phyloP scores from a whole-genome alignment of 2,888 invertebrate species.

The Eueremaeus valkanovi region DNA sequence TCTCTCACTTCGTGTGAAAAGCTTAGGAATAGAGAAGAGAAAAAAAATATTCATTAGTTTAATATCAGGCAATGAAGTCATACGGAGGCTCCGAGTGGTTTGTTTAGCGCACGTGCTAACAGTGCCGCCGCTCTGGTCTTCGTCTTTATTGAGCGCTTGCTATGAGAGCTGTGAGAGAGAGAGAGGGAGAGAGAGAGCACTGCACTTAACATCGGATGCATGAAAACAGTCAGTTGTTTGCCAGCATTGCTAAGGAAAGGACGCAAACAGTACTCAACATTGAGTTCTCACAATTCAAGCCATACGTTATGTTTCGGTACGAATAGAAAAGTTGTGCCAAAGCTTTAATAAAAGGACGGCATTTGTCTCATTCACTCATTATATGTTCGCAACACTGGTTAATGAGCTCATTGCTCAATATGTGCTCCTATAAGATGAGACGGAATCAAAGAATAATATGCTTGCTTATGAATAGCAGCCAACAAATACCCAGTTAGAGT shows the following conservation, averaged over 20 bases:
- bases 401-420: too few species aligned
- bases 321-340: neutral
- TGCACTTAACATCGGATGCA: constrained; percentile 30
- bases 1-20: neutral
- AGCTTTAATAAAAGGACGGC: neutral
- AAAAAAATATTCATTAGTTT: neutral
- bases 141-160: constrained; percentile 5
- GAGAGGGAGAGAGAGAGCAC: neutral
- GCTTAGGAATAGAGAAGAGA: too few species aligned
- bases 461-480: too few species aligned
- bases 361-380: neutral
- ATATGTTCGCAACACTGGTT: too few species aligned
- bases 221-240: constrained; percentile 19
- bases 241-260: constrained; percentile 11
- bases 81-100: constrained; percentile 11
- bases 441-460: too few species aligned
- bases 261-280: constrained; percentile 22
- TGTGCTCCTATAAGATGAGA: too few species aligned
- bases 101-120: constrained; percentile 30
- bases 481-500: too few species aligned
- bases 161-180: neutral
- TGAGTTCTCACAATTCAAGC: too few species aligned
- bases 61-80: constrained; percentile 21
- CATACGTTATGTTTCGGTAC: neutral
- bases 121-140: constrained; percentile 26